Conservation (phyloP, 2,888 invertebrate species). For the Leucophora obtusa region DNA sequence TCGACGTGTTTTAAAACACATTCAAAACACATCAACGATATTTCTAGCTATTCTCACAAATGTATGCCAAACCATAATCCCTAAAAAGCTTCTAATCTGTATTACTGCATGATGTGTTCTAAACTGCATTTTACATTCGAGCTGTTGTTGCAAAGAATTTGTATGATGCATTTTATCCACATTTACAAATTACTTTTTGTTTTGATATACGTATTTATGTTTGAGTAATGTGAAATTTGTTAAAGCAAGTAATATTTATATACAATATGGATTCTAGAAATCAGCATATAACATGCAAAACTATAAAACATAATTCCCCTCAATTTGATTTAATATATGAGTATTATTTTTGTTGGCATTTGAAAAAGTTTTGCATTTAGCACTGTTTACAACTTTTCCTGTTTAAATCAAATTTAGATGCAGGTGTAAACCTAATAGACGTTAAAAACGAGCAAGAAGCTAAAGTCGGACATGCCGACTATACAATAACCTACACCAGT, state of each 20-base stretch:
- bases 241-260: background rate
- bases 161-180: conserved; percentile 3
- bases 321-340: conserved; percentile 38
- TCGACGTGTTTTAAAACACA: conserved; percentile 1
- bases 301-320: conserved; percentile 20
- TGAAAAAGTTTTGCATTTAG: conserved; percentile 16
- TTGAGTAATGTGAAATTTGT: conserved; percentile 4
- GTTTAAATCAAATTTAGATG: too few relatives aligned
- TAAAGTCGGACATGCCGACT: too few relatives aligned
- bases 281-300: background rate
- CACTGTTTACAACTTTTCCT: background rate
- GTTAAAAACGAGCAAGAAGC: too few relatives aligned
- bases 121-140: background rate
- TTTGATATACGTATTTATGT: background rate
- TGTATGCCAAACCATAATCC: conserved; percentile 28
- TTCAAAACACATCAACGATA: background rate
- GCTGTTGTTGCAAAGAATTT: conserved; percentile 12
- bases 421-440: too few relatives aligned
- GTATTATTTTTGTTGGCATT: conserved; percentile 38
- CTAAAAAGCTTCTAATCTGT: conserved; percentile 43
- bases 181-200: conserved; percentile 2
- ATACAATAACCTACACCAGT: too few relatives aligned
- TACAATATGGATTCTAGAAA: background rate
- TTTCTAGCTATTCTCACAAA: background rate
- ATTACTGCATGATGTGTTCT: conserved; percentile 31